A percentile compares a stretch with the other conserved stretches of the same genome.
Evolutionary conservation across 2,797 vertebrate genomes (phyloP).

Genomic region (Emydoidea blandingii): DNA sequence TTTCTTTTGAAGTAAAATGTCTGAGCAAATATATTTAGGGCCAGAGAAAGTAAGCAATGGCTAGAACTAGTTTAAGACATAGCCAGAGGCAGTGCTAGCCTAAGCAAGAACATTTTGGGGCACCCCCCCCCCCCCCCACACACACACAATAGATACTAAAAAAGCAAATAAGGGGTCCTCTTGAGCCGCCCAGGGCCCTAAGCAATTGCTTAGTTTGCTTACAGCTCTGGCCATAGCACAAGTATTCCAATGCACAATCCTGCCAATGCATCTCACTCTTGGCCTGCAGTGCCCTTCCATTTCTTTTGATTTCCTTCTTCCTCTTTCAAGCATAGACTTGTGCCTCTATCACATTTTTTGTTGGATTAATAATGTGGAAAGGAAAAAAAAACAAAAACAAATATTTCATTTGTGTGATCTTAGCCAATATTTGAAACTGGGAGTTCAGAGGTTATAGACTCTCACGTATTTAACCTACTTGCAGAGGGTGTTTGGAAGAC

Average conservation of each 20-base stretch:
- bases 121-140: accelerated
- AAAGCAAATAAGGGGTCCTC: no score
- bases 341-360: background rate
- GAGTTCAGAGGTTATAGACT: background rate
- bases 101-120: no score
- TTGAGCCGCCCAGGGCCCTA: no score
- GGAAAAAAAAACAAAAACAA: background rate
- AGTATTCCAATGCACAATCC: background rate
- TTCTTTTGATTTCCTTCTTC: background rate
- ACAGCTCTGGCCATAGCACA: background rate
- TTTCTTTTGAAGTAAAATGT: background rate
- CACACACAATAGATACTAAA: no score
- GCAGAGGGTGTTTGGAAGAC: background rate
- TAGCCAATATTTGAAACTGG: background rate
- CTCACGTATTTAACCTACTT: background rate
- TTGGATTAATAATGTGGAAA: background rate
- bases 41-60: background rate
- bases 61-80: background rate
- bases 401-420: background rate
- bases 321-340: background rate
- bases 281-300: background rate
- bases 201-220: no score
- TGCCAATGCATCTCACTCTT: background rate
- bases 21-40: background rate
- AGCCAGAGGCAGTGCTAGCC: no score